Percentiles rank a stretch among this genome's conserved stretches.
These are phyloP conservation scores for Drosophila teissieri DNA, from an alignment of 1,140 invertebrate genomes.

Conservation along the genomic window DNA sequence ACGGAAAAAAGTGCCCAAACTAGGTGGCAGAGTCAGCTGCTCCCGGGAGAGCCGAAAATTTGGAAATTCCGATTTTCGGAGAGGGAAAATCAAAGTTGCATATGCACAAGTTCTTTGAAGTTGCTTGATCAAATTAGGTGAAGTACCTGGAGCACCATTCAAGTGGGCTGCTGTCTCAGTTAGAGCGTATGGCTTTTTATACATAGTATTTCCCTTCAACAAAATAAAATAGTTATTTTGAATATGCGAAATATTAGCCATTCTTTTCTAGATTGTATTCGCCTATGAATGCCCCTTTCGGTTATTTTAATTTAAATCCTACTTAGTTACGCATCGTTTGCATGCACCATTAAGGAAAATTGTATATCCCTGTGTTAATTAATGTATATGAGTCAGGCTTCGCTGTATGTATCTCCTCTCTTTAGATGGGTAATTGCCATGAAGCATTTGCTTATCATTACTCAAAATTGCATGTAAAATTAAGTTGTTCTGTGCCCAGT, in stretches of 20 bases:
- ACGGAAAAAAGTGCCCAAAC: not conserved
- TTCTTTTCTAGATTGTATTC: too few species aligned
- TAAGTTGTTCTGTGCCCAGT: constrained; percentile 30
- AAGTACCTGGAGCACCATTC: constrained; percentile 11
- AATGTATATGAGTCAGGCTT: constrained; percentile 16
- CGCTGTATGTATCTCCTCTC: not conserved
- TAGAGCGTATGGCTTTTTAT: not conserved
- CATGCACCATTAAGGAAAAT: constrained; percentile 1
- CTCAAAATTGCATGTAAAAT: constrained; percentile 48
- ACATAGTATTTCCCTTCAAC: not conserved
- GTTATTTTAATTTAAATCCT: not conserved
- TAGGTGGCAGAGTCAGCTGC: constrained; percentile 35
- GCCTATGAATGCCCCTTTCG: not conserved
- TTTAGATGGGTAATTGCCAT: constrained; percentile 21
- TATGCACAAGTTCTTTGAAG: constrained; percentile 46
- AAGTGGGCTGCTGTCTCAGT: not conserved
- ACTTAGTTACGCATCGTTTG: not conserved
- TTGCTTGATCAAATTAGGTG: constrained; percentile 46
- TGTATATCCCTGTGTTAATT: constrained; percentile 3
- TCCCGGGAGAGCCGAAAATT: constrained; percentile 14
- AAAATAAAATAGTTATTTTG: too few species aligned
- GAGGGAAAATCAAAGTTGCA: constrained; percentile 35
- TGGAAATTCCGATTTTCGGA: constrained; percentile 13
- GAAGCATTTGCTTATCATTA: constrained; percentile 31
- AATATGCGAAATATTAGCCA: too few species aligned